Conservation (phyloP, 2,113 vertebrate species). For the Cephalopholis sonnerati region DNA sequence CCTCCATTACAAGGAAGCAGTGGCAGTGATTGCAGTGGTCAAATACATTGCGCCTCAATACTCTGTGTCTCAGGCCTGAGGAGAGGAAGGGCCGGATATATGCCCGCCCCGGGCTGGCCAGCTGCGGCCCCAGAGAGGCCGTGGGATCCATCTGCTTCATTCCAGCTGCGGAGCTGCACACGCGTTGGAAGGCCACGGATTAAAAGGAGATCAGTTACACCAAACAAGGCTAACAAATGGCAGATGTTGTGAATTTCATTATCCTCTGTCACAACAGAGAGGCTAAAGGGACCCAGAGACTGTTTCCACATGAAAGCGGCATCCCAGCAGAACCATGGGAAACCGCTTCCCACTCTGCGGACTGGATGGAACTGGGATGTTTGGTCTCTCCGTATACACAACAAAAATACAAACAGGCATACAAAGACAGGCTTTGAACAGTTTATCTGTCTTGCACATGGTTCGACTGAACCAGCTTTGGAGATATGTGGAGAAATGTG, state of each 20-base stretch:
- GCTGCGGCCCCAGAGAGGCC: slow-evolving; percentile 55
- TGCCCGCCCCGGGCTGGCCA: slow-evolving; percentile 10
- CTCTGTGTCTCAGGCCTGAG: neutral
- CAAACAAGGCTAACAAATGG: slow-evolving; percentile 80
- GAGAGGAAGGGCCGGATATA: neutral
- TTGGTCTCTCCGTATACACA: slow-evolving; percentile 68
- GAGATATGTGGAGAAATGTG: slow-evolving; percentile 55
- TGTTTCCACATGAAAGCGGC: slow-evolving; percentile 77
- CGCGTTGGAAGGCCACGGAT: slow-evolving; percentile 70
- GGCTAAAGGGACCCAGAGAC: slow-evolving; percentile 65
- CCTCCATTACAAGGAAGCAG: neutral
- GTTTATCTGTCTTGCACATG: slow-evolving; percentile 75
- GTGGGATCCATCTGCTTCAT: slow-evolving; percentile 69
- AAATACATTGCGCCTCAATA: neutral
- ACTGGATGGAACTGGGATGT: slow-evolving; percentile 66
- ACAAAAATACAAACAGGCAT: slow-evolving; percentile 67
- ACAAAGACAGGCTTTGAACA: slow-evolving; percentile 61
- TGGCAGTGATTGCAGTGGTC: slow-evolving; percentile 1
- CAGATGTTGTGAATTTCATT: slow-evolving; percentile 83
- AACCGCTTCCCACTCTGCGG: slow-evolving; percentile 61
- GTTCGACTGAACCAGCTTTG: slow-evolving; percentile 34
- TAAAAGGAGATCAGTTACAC: slow-evolving; percentile 79
- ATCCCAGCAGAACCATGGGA: slow-evolving; percentile 75
- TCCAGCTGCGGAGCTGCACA: slow-evolving; percentile 68
- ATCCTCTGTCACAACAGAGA: slow-evolving; percentile 78